Base-by-base conservation (phyloP, 2,113 vertebrate genomes). In the Diadophis punctatus region DNA sequence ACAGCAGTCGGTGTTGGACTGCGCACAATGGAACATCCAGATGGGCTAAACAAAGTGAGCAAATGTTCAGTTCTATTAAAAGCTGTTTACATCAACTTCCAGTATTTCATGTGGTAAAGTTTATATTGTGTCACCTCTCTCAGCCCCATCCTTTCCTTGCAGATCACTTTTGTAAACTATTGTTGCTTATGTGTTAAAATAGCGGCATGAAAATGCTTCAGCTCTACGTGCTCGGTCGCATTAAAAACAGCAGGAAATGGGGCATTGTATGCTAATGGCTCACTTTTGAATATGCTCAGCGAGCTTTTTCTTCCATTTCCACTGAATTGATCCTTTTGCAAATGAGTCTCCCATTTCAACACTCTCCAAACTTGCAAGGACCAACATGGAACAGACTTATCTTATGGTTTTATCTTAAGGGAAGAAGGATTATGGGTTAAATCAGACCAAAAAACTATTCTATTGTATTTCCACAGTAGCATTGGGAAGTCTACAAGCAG, bases 21-120 rank as follows among this genome's bases (percentile, higher is more conserved):
- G 93, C 97, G 98, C 97, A 98, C 98, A 98, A 98, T 98, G 97
- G 98, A 97, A 97, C 96, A 96, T 98, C 98, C 98, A 98, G 98
- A 98, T 98, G 98, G 98, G 97, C 97, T 97, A 97, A 98, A 98
- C 98, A 98, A 98, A 98, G 97, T 94, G 93, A 95, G 88, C 97
- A 97, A 97, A 97, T 96, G 97, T 98, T 97, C 98, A 93, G 97
- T 96, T 97, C 98, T 98, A 98, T 98, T 98, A 98, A 98, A 98
- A 98, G 98, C 98, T 98, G 98, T 98, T 98, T 98, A 97, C 98
- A 98, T 98, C 97, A 97, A 97, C 98, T 98, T 98, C 98, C 97
- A 98, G 97, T 96, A 96, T 98, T 98, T 98, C 97, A 98, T 94
- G 96, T 90, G 96, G 96, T 94, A 96, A 95, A 97, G 97, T 98